phyloP scores from a whole-genome alignment of 2,888 invertebrate species.

The Aleiodes alternator region DNA sequence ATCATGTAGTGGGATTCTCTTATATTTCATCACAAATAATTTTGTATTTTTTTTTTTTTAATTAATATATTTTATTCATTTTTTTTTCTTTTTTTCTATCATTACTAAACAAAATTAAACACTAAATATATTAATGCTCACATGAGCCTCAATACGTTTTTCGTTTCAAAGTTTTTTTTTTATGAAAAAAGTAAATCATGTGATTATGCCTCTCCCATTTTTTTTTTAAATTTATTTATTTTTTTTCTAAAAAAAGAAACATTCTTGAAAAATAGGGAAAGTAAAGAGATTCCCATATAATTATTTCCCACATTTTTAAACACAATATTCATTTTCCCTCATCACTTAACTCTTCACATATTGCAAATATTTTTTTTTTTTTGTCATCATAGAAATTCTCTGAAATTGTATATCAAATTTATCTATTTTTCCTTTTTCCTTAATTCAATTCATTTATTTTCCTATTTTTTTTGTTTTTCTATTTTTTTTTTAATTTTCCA shows the following conservation, averaged over 20 bases:
- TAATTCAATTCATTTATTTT: slow-evolving; percentile 20
- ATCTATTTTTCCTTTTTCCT: not conserved
- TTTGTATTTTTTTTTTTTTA: too few species aligned
- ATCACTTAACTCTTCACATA: too few species aligned
- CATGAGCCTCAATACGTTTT: slow-evolving; percentile 56
- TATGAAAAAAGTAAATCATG: slow-evolving; percentile 25
- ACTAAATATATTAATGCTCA: slow-evolving; percentile 59
- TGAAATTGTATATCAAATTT: too few species aligned
- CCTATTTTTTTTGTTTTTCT: slow-evolving; percentile 39
- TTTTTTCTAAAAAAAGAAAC: not conserved
- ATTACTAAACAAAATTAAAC: slow-evolving; percentile 66
- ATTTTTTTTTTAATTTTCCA: not conserved
- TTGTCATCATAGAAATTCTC: too few species aligned
- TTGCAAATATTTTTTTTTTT: too few species aligned
- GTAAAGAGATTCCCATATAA: too few species aligned
- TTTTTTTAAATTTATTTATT: too few species aligned
- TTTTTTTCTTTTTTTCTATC: slow-evolving; percentile 54
- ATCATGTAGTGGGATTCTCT: slow-evolving; percentile 8
- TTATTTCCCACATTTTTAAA: too few species aligned
- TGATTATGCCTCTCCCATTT: slow-evolving; percentile 1
- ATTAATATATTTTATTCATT: slow-evolving; percentile 54
- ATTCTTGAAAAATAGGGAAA: not conserved
- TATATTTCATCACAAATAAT: slow-evolving; percentile 30
- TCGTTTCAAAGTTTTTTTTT: slow-evolving; percentile 50
- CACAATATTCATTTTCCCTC: too few species aligned